A percentile compares a stretch with the other conserved stretches of the same genome.
Conservation (phyloP, 1,140 invertebrate species). For the Leguminivora glycinivorella region DNA sequence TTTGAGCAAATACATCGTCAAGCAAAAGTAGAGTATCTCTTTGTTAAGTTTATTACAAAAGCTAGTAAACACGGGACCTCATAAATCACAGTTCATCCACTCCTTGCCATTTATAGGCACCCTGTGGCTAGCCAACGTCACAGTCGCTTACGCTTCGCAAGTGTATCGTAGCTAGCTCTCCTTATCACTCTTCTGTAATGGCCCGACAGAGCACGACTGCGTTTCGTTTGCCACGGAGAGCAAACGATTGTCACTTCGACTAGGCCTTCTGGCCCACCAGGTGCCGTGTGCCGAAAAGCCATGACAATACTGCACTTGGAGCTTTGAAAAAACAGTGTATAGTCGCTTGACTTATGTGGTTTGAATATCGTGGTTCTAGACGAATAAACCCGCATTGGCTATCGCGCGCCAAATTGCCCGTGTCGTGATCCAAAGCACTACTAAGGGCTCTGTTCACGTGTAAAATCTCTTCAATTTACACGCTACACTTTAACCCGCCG, state of each 20-base stretch:
- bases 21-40: conserved; percentile 9
- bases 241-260: too few species aligned
- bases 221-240: too few species aligned
- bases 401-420: conserved; percentile 67
- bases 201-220: too few species aligned
- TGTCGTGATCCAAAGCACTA: conserved; percentile 60
- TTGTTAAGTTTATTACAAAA: conserved; percentile 7
- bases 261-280: conserved; percentile 5
- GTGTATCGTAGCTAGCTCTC: too few species aligned
- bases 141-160: too few species aligned
- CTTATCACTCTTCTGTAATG: too few species aligned
- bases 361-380: conserved; percentile 31
- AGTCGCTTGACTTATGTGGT: background rate
- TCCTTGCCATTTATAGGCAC: conserved; percentile 23
- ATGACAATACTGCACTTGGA: background rate
- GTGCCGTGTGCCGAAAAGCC: background rate
- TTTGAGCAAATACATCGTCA: background rate
- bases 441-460: conserved; percentile 60
- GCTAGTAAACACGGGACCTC: background rate
- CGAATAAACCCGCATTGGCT: conserved; percentile 53
- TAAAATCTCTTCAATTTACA: conserved; percentile 62
- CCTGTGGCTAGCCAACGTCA: too few species aligned
- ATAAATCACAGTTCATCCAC: conserved; percentile 27
- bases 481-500: conserved; percentile 47
- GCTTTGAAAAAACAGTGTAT: background rate